A percentile compares a stretch with the other conserved stretches of the same genome.
phyloP scores from a whole-genome alignment of 2,797 vertebrate genomes.

The Eospalax fontanierii region DNA sequence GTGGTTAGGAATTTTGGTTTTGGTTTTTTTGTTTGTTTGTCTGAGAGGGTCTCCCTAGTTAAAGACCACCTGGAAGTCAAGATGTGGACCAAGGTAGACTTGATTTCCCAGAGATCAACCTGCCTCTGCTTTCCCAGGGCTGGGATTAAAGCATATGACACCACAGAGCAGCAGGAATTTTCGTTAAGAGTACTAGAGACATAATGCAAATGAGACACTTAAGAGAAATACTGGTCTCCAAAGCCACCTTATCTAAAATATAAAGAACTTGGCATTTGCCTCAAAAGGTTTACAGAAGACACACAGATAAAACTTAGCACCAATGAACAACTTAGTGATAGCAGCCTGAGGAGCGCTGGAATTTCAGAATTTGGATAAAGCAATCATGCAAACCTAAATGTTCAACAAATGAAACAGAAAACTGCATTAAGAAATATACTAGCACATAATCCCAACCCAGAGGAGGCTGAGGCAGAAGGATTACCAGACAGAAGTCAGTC shows the following conservation, averaged over 20 bases:
- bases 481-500: not conserved
- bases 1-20: not conserved
- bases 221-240: not conserved
- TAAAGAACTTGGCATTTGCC: not conserved
- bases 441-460: too few species aligned
- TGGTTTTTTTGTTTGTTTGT: too few species aligned
- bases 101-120: too few species aligned
- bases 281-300: not conserved
- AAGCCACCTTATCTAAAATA: conserved; percentile 32
- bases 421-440: not conserved
- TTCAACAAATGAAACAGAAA: conserved; percentile 31
- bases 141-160: too few species aligned
- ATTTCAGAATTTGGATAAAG: conserved; percentile 27
- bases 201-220: not conserved
- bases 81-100: too few species aligned
- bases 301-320: not conserved
- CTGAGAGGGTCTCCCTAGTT: too few species aligned
- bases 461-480: not conserved
- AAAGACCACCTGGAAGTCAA: too few species aligned
- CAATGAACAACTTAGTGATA: not conserved
- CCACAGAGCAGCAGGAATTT: not conserved
- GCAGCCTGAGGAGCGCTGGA: not conserved
- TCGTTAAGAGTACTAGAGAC: not conserved
- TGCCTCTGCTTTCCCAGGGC: too few species aligned
- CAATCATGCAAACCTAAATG: not conserved